phyloP scores from a whole-genome alignment of 2,888 invertebrate species.

The Minunthozetes semirufus region DNA sequence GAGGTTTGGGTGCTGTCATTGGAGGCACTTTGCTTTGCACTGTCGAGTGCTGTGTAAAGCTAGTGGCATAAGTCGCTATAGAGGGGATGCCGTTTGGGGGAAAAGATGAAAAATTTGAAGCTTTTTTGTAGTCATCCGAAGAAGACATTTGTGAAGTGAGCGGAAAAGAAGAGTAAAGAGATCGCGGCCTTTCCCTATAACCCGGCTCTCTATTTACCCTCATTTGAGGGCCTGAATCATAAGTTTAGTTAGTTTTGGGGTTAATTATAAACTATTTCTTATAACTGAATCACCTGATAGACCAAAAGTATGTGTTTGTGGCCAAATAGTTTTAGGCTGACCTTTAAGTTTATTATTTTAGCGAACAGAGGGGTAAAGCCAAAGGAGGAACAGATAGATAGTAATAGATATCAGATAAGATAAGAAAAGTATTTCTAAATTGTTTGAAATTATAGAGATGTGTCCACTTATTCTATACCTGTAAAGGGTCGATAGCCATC shows the following conservation, averaged over 20 bases:
- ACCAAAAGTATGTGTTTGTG: conserved; percentile 51
- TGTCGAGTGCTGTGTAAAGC: conserved; percentile 33
- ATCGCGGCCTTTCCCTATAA: conserved; percentile 8
- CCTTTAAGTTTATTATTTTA: conserved; percentile 14
- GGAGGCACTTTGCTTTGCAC: conserved; percentile 40
- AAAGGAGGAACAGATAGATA: background rate
- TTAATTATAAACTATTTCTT: conserved; percentile 48
- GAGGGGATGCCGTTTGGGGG: conserved; percentile 37
- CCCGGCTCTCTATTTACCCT: background rate
- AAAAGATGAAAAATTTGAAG: conserved; percentile 19
- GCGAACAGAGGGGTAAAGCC: background rate
- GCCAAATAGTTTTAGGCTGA: conserved; percentile 51
- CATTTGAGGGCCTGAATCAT: background rate
- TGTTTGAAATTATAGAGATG: background rate
- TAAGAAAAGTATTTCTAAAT: background rate
- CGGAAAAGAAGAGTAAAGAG: conserved; percentile 48
- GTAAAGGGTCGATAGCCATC: conserved; percentile 23
- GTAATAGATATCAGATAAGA: background rate
- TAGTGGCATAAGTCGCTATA: conserved; percentile 35
- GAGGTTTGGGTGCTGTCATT: conserved; percentile 41
- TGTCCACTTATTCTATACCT: background rate
- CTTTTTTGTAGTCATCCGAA: background rate
- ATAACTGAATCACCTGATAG: conserved; percentile 43
- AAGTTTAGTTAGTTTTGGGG: conserved; percentile 37
- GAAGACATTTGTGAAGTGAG: conserved; percentile 47